A percentile compares a stretch with the other conserved stretches of the same genome.
Evolutionary conservation across 2,113 vertebrate genomes (phyloP).

Genomic region (Andinoacara biseriatus): DNA sequence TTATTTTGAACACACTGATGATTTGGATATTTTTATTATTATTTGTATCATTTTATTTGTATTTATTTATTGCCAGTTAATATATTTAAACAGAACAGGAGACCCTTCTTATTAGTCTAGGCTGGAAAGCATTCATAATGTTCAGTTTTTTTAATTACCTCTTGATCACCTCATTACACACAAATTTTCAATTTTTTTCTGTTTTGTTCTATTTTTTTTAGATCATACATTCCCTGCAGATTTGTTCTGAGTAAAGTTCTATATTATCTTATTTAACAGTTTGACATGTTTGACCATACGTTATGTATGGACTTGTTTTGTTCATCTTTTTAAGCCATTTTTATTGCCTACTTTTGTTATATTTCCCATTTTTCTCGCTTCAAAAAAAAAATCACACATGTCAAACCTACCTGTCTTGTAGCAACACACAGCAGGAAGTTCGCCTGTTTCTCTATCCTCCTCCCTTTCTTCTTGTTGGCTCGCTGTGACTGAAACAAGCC

Average conservation of each 20-base stretch:
- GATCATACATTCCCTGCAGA: neutral
- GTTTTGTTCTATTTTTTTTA: neutral
- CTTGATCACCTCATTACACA: neutral
- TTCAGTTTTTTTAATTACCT: neutral
- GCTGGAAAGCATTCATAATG: accelerated
- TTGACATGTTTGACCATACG: neutral
- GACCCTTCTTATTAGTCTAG: neutral
- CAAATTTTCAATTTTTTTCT: neutral
- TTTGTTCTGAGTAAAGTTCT: neutral
- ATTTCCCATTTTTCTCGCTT: neutral
- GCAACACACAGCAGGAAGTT: conserved; percentile 6
- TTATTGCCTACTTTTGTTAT: neutral
- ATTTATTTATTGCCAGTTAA: neutral
- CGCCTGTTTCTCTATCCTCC: neutral
- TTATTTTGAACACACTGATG: neutral
- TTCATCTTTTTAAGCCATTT: neutral
- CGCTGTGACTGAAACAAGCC: neutral
- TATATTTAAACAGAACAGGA: neutral
- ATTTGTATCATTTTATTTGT: neutral
- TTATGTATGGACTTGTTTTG: too few relatives aligned
- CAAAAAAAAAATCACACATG: neutral
- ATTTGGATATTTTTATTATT: neutral
- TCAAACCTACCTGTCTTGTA: conserved; percentile 26
- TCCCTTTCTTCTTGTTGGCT: conserved; percentile 18
- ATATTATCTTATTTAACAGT: neutral